phyloP scores from a whole-genome alignment of 1,140 invertebrate species.

The Caerostris extrusa region DNA sequence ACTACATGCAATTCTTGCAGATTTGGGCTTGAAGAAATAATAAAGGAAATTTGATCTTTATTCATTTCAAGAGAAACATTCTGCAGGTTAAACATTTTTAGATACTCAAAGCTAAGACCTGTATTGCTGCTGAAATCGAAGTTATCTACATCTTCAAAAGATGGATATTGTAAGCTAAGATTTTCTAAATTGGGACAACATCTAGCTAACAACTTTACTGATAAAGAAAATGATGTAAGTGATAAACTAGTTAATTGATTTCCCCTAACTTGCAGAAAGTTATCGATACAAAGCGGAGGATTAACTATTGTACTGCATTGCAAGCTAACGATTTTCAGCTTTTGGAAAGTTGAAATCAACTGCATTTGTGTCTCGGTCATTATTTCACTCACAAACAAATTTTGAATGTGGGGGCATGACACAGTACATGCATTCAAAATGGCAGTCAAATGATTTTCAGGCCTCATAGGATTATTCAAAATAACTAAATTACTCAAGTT shows the following conservation, averaged over 20 bases:
- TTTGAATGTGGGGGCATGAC: slow-evolving; percentile 56
- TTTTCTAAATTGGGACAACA: slow-evolving; percentile 57
- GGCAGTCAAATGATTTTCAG: slow-evolving; percentile 66
- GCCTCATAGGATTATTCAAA: slow-evolving; percentile 68
- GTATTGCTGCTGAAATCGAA: neutral
- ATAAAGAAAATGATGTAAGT: slow-evolving; percentile 43
- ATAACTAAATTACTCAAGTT: slow-evolving; percentile 67
- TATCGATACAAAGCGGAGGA: slow-evolving; percentile 59
- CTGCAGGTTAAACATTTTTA: slow-evolving; percentile 49
- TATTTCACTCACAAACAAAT: slow-evolving; percentile 57
- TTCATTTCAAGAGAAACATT: slow-evolving; percentile 11
- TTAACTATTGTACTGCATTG: slow-evolving; percentile 42
- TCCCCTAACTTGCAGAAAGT: slow-evolving; percentile 41
- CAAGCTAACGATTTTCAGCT: slow-evolving; percentile 33
- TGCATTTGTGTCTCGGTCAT: slow-evolving; percentile 37
- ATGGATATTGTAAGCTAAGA: slow-evolving; percentile 34
- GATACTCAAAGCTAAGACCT: slow-evolving; percentile 41
- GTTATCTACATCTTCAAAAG: slow-evolving; percentile 1
- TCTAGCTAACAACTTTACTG: slow-evolving; percentile 6
- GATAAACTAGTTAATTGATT: slow-evolving; percentile 14
- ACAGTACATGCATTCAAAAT: slow-evolving; percentile 57
- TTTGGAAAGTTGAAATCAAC: slow-evolving; percentile 32
- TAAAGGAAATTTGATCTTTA: slow-evolving; percentile 2
- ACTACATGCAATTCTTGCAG: slow-evolving; percentile 55
- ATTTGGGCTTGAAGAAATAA: slow-evolving; percentile 66